Evolutionary conservation across 2,888 invertebrate genomes (phyloP).

Genomic region (Cheilosia vernalis): DNA sequence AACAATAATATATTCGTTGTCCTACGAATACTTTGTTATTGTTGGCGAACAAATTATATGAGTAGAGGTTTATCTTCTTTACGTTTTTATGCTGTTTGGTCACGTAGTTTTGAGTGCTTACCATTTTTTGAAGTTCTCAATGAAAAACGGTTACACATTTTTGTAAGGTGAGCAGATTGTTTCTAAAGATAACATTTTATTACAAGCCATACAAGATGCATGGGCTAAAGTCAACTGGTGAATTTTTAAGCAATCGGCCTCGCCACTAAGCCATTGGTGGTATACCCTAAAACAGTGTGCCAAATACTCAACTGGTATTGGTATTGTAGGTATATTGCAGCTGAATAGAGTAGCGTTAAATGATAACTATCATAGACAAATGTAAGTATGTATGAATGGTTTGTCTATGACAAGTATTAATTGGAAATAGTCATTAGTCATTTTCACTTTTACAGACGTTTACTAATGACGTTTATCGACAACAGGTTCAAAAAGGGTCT

Average conservation of each 20-base stretch:
- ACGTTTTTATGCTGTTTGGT: slow-evolving; percentile 15
- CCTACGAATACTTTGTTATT: slow-evolving; percentile 4
- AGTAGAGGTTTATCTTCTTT: background rate
- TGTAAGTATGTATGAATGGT: too few species aligned
- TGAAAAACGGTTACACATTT: slow-evolving; percentile 22
- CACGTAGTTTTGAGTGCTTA: slow-evolving; percentile 34
- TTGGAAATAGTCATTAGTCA: too few species aligned
- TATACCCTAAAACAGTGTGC: too few species aligned
- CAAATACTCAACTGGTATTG: too few species aligned
- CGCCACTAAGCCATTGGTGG: background rate
- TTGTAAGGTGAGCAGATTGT: slow-evolving; percentile 15
- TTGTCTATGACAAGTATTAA: too few species aligned
- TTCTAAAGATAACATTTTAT: slow-evolving; percentile 22
- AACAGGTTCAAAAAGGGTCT: too few species aligned
- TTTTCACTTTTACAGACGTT: too few species aligned
- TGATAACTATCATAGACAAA: too few species aligned
- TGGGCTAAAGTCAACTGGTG: background rate
- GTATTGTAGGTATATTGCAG: too few species aligned
- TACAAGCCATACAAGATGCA: background rate
- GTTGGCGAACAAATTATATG: background rate
- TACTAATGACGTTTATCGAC: too few species aligned
- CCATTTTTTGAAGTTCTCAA: slow-evolving; percentile 25
- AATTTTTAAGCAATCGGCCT: background rate
- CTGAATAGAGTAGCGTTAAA: too few species aligned
- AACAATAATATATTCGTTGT: slow-evolving; percentile 14